phyloP scores from a whole-genome alignment of 37 sponge, comb jelly and placozoan genomes.

The Haliclona indistincta region DNA sequence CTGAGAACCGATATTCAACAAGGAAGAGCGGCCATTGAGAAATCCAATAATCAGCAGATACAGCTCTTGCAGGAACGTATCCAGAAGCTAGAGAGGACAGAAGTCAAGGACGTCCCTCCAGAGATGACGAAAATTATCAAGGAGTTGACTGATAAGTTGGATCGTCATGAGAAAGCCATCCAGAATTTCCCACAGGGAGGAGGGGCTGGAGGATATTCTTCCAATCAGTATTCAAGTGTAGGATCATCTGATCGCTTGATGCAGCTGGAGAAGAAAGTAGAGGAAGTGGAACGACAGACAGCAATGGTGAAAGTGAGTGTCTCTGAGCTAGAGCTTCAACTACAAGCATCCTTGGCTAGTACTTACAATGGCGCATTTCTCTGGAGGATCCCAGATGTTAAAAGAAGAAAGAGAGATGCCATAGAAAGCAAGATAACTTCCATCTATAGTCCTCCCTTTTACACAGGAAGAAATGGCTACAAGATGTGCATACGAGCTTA shows the following conservation, averaged over 20 bases:
- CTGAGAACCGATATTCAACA: neutral
- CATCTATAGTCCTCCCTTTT: conserved; percentile 84
- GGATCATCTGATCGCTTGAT: neutral
- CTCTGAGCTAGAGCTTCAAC: conserved; percentile 80
- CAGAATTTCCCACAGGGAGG: too few species aligned
- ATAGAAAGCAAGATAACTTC: conserved; percentile 64
- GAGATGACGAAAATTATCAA: too few species aligned
- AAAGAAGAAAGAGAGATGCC: conserved; percentile 70
- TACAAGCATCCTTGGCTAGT: conserved; percentile 78
- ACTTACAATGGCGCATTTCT: conserved; percentile 79
- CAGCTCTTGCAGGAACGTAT: too few species aligned
- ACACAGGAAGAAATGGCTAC: conserved; percentile 81
- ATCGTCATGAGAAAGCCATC: too few species aligned
- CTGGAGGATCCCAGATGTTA: conserved; percentile 82
- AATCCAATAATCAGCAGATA: too few species aligned
- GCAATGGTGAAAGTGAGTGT: conserved; percentile 45
- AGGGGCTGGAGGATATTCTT: neutral
- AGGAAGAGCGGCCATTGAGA: neutral
- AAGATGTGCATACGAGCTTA: conserved; percentile 87
- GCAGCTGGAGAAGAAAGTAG: conserved; percentile 44
- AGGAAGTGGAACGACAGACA: conserved; percentile 43
- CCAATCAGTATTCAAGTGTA: neutral
- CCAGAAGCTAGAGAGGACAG: too few species aligned
- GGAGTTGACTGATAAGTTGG: conserved; percentile 5
- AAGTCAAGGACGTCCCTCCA: too few species aligned